Evolutionary conservation across 2,888 invertebrate species (phyloP), one percentile per base, ranked within the genome.

Genomic region (Empis stercorea): DNA sequence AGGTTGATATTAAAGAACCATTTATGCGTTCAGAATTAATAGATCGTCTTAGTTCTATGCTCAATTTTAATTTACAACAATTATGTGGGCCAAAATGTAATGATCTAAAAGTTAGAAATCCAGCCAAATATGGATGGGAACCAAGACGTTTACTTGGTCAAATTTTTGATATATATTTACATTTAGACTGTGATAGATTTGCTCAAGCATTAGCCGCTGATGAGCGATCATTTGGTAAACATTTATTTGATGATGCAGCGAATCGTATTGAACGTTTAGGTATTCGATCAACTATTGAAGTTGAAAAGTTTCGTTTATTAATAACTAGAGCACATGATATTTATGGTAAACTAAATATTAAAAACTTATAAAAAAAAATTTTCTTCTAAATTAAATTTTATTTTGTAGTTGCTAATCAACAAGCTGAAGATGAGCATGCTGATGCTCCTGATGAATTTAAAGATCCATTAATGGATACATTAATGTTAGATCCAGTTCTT

Each of bases 81-180:
- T 75, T 99, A 44, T 95, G 94, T 68, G 95, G 96, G 10, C 86
- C 92, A 42, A 95, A 95, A 71, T 96, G 95, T 73, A 88, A 91
- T 70, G 85, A 84, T 66, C 75, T 94, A 51, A 92, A 92, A 75
- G 95, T 96, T 45, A 81, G 86, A 48, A 87, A 87, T 58, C 91
- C 93, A 2, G 87, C 89, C 54, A 93, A 93, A 68, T 99, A 96
- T 68, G 91, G 92, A 11, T 99, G 97, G 97, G 92, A 96, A 65
- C 97, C 97, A 16, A 79, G 92, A 58, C 80, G 85, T 56, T 74
- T 99, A 56, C 76, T 97, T 49, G 84, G 88, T 58, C 88, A 93
- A 68, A 78, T 99, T 52, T 91, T 94, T 43, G 91, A 94, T 69
- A 95, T 99, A 67, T 99, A 99, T 75, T 76, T 97, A 60, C 94